Conservation (phyloP, 2,888 invertebrate species). For the Prenolepis imparis region DNA sequence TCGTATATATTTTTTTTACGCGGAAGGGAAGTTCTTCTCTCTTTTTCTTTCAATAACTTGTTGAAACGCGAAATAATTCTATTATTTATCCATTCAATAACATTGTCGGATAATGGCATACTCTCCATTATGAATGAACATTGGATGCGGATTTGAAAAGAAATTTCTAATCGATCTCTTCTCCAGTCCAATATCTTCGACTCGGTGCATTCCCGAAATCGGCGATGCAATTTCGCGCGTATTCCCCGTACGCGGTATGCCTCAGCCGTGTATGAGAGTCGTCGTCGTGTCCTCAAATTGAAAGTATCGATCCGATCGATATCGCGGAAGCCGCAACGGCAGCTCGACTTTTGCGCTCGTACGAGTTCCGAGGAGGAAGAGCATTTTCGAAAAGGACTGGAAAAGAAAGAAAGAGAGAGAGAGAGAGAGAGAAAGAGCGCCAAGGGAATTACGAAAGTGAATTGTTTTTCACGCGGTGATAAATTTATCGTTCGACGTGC, state of each 20-base stretch:
- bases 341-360: conserved; percentile 12
- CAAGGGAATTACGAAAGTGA: conserved; percentile 18
- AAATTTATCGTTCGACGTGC: conserved; percentile 27
- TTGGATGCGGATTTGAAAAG: not conserved
- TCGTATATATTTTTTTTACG: not conserved
- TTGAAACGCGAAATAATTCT: not conserved
- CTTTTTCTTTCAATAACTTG: not conserved
- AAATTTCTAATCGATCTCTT: conserved; percentile 29
- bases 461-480: conserved; percentile 47
- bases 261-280: not conserved
- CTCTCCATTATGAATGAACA: not conserved
- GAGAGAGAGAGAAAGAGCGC: not conserved
- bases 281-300: conserved; percentile 31
- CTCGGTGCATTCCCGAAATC: conserved; percentile 33
- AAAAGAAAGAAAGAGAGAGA: not conserved
- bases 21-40: not conserved
- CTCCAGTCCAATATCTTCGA: conserved; percentile 16
- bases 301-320: conserved; percentile 49
- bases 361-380: not conserved
- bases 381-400: conserved; percentile 33
- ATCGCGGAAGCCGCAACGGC: conserved; percentile 16
- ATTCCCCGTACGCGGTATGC: conserved; percentile 29
- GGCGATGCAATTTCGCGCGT: conserved; percentile 45
- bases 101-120: not conserved
- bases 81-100: not conserved